These are phyloP conservation scores for Nomada lathburiana DNA, from an alignment of 2,888 invertebrate species.

Conservation along the genomic window DNA sequence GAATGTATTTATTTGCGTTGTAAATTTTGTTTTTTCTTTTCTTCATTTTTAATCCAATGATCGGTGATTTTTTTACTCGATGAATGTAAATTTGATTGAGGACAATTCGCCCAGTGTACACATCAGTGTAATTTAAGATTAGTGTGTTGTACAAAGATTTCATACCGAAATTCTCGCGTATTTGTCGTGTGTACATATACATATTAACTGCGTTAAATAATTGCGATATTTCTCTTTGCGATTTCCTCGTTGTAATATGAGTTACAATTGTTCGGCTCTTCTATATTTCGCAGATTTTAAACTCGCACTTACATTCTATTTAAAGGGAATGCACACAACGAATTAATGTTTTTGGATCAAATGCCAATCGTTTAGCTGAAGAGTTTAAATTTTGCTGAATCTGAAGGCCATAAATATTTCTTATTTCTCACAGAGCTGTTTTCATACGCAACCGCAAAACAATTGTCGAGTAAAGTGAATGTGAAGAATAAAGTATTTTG, in stretches of 20 bases:
- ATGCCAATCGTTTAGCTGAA: not conserved
- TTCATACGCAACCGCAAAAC: not conserved
- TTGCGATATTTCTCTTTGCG: slow-evolving; percentile 29
- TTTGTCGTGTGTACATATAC: slow-evolving; percentile 75
- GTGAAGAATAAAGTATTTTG: not conserved
- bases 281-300: slow-evolving; percentile 40
- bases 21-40: slow-evolving; percentile 4
- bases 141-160: slow-evolving; percentile 65
- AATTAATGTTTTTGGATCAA: slow-evolving; percentile 11
- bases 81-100: slow-evolving; percentile 30
- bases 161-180: slow-evolving; percentile 53
- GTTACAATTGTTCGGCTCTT: slow-evolving; percentile 27
- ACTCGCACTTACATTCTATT: slow-evolving; percentile 20
- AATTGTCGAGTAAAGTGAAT: slow-evolving; percentile 18
- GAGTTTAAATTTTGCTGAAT: slow-evolving; percentile 33
- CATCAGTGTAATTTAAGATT: slow-evolving; percentile 55
- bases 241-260: slow-evolving; percentile 33
- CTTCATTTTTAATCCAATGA: slow-evolving; percentile 33
- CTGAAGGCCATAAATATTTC: slow-evolving; percentile 25
- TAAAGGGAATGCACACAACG: slow-evolving; percentile 30
- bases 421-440: not conserved
- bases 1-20: slow-evolving; percentile 39
- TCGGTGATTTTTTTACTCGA: slow-evolving; percentile 46
- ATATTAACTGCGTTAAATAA: slow-evolving; percentile 55
- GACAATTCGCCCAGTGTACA: slow-evolving; percentile 62